Base-by-base conservation (phyloP, 2,888 invertebrate genomes). In the Caenorhabditis japonica region DNA sequence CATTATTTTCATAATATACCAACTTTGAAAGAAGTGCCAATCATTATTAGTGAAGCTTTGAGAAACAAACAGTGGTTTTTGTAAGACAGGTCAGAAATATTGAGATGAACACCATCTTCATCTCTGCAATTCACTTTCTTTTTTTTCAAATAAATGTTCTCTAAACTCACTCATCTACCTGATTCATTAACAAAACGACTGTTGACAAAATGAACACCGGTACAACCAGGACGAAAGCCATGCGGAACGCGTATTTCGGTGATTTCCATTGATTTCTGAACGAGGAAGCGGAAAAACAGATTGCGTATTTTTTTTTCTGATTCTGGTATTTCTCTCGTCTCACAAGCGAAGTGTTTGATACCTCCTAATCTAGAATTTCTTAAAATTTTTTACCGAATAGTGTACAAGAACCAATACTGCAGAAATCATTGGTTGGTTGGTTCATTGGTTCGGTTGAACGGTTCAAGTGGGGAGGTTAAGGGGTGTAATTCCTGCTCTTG, bases 211-310 rank as follows among this genome's bases (percentile, higher is more conserved):
- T 1, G 12, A 56, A 43, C 0, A 44, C 34, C 1, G 44, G 44
- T 19, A 17, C 2, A 10, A 43, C 43, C 4, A 38, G 3, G 0
- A n/a, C 21, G 15, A 19, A 3, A 13, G 13, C 55, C 19, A 55
- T 15, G 4, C 43, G 19, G 1, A 43, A 15, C 5, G 55, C 43
- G 19, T 44, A 44, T n/a, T 23, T 13, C 0, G 55, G 55, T 34
- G 43, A 39, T 34, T 56, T 33, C 55, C 55, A 56, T n/a, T 21
- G 19, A 33, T 34, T 23, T 27, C 55, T 55, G 25, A 4, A 47
- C 1, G 34, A 33, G 15, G 7, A 25, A 0, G 15, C 4, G 13
- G 12, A n/a, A 25, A 1, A 46, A 46, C n/a, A 47, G n/a, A n/a
- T n/a, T n/a, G n/a, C n/a, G n/a, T n/a, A n/a, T n/a, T n/a, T n/a